These are phyloP conservation scores for Raphicerus campestris DNA, from an alignment of 2,113 vertebrate genomes.

Conservation along the genomic window DNA sequence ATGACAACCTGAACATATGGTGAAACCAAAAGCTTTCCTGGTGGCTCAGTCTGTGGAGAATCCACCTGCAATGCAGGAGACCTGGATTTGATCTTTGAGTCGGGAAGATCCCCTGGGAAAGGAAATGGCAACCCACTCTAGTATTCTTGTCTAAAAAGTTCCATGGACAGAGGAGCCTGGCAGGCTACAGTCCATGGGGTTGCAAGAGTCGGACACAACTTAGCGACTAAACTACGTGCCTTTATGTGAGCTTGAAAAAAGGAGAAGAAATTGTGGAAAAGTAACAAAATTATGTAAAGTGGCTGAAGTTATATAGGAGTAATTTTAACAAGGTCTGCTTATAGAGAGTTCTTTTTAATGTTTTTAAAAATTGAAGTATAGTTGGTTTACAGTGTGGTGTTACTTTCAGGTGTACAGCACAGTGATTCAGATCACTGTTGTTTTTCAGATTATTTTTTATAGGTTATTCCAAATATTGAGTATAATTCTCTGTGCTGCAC, in stretches of 20 bases:
- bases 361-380: neutral
- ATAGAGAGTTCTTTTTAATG: too few relatives aligned
- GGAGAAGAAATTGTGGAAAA: too few relatives aligned
- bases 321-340: too few relatives aligned
- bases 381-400: neutral
- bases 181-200: neutral
- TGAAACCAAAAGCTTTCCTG: neutral
- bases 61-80: neutral
- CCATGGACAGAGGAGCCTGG: neutral
- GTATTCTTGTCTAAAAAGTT: neutral
- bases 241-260: too few relatives aligned
- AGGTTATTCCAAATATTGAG: neutral
- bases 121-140: neutral
- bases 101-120: rapidly evolving
- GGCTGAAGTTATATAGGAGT: too few relatives aligned
- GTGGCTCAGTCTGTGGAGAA: neutral
- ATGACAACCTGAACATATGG: neutral
- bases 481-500: neutral
- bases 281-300: too few relatives aligned
- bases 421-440: neutral
- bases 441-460: neutral
- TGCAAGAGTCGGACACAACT: neutral
- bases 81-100: neutral
- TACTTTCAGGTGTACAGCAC: neutral
- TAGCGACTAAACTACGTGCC: neutral